Base-by-base conservation (phyloP, 2,888 invertebrate genomes). In the Lasioglossum vierecki region DNA sequence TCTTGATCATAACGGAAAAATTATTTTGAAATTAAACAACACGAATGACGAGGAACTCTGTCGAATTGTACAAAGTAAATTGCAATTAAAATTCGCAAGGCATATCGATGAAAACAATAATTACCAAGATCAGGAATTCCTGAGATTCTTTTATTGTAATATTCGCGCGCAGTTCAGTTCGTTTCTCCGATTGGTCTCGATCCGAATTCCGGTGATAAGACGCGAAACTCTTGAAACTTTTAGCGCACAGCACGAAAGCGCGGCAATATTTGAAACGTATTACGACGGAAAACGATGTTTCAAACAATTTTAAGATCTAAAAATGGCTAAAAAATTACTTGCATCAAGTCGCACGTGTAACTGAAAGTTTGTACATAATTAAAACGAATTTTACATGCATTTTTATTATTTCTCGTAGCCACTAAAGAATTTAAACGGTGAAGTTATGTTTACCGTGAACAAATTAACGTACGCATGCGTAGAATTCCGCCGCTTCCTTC, bases 121-220 rank as follows among this genome's bases (percentile, higher is more conserved):
- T 57, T 26, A 4, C 18, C 26, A 57, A 39, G 4, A 57, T 53
- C n/a, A 53, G 22, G 9, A n/a, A 53, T n/a, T 53, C 0, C 53
- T 53, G 3, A 8, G 15, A 39, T 5, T 78, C 82, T 18, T 44
- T 44, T 44, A 44, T 44, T 44, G 44, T 9, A 86, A 86, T 80
- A 81, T 46, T 68, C n/a, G 80, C 78, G 85, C 76, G 73, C 30
- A 71, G 81, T 83, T 53, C 82, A 30, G 39, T 83, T 77, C 79
- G 30, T 41, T 15, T 44, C 77, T 89, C 88, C 78, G 83, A 66
- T 60, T 11, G 26, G 41, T 39, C 66, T 15, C 5, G 22, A 70
- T 85, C 68, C 84, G 6, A 8, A 63, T 85, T 82, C 85, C 84
- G 46, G 18, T 22, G 49, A 46, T 86, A n/a, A 53, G 53, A 53